Base-by-base conservation (phyloP, 2,888 invertebrate genomes). In the Diarsia rubi region DNA sequence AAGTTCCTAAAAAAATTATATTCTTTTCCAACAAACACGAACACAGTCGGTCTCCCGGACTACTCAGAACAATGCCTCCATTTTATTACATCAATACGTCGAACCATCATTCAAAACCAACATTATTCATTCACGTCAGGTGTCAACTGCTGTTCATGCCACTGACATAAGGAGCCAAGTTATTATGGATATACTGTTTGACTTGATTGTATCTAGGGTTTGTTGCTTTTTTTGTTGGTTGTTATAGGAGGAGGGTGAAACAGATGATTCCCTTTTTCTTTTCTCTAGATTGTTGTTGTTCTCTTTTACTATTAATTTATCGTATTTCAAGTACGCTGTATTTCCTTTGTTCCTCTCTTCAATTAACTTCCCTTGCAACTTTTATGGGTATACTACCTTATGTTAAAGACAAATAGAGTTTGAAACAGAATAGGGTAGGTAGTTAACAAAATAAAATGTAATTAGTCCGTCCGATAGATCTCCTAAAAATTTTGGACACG, bases 11-110 rank as follows among this genome's bases (percentile, higher is more conserved):
- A 44, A 66, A 27, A 19, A 12, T 19, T 12, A 42, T 8, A 19
- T 9, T 31, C 6, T 14, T 19, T 73, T 47, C 57, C 44, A 37
- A 21, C 16, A 54, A 54, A 57, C 4, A 42, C 54, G 49, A 54
- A 19, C 5, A 49, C 31, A 47, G 31, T 14, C 52, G 42, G 49
- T 31, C 88, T 85, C 79, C 79, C 19, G 24, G 70, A 31, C 83
- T 86, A 83, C 68, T 42, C 52, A 69, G 69, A 88, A 87, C 87
- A 87, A 87, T 87, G 79, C 73, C 54, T 80, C 66, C 52, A 64
- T 42, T 83, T 86, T 83, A 87, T 88, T 79, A 87, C 88, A 88
- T 88, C 88, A 88, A 87, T 83, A 82, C 83, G 79, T 85, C 83
- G 81, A 82, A 87, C 57, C 81, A 81, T 88, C 76, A 88, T 83